Evolutionary conservation across 2,888 invertebrate genomes (phyloP).

Genomic region (Caenorhabditis japonica): DNA sequence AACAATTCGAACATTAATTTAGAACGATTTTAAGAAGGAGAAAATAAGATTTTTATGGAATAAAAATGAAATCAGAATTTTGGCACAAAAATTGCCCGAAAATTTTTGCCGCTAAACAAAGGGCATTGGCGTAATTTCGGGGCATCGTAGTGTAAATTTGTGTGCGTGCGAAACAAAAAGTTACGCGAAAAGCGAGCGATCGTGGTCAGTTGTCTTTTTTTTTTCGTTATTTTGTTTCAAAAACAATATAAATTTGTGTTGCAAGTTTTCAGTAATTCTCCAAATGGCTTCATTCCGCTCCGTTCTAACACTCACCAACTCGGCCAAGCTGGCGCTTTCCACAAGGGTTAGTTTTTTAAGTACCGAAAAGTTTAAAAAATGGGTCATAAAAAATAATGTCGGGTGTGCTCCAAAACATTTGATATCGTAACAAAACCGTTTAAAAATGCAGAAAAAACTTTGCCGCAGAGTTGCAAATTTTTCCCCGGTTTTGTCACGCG

Average conservation of each 20-base stretch:
- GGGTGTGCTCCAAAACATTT: no score
- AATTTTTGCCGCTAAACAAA: constrained; percentile 13
- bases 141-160: constrained; percentile 19
- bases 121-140: constrained; percentile 17
- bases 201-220: constrained; percentile 6
- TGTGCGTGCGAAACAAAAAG: constrained; percentile 45
- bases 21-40: no score
- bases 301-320: constrained; percentile 19
- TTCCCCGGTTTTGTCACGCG: no score
- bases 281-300: constrained; percentile 35
- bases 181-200: constrained; percentile 17
- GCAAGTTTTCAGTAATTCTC: background rate
- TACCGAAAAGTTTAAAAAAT: no score
- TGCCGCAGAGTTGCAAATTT: no score
- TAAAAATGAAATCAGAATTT: constrained; percentile 4
- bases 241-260: background rate
- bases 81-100: constrained; percentile 21
- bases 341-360: constrained; percentile 26
- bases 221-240: constrained; percentile 6
- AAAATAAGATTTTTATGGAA: constrained; percentile 3
- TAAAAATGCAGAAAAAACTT: no score
- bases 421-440: no score
- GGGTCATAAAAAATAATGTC: no score
- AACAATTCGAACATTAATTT: no score
- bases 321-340: constrained; percentile 18